Base-by-base conservation (phyloP, 53 echinoderm and acorn worm genomes). In the Paracentrotus lividus region DNA sequence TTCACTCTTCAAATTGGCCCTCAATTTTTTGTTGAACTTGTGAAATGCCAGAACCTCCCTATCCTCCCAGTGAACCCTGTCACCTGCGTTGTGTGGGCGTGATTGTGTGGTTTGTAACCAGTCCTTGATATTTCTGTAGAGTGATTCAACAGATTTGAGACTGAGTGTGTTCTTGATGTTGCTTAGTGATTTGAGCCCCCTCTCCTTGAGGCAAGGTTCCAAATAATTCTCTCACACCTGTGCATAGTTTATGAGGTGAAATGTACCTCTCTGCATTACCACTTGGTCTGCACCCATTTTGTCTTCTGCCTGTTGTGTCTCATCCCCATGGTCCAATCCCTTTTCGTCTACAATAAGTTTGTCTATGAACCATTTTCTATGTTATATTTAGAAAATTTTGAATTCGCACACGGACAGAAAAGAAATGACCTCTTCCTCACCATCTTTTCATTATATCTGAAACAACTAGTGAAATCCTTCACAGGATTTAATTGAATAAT, bases 61-160 rank as follows among this genome's bases (percentile, higher is more conserved):
- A 2, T 67, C 67, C 67, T 40, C 18, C 20, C 16, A 18, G 0
- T 72, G 40, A 72, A 72, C 72, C 3, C 40, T 72, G 16, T 38
- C 81, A 81, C 81, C 81, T 81, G 81, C 47, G 26, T 81, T n/a
- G 8, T 81, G 81, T 24, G 47, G 81, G 81, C 26, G 47, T 81
- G 0, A 12, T 8, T 45, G n/a, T 81, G 44, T 44, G 81, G 81
- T 81, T 81, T 45, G 49, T 3, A n/a, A n/a, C 81, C 43, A 43
- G 18, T 43, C 42, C 2, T 4, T 3, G 47, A n/a, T 47, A 81
- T 81, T 26, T 47, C 45, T 33, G 72, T 40, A 23, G n/a, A 26
- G 27, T 81, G 81, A 44, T 26, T 81, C 81, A 81, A 72, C 72
- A 72, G 20, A 24, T 44, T 47, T 26, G 33, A 47, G n/a, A 9